Percentiles rank a stretch among this genome's conserved stretches.
Conservation (phyloP, 2,888 invertebrate species). For the Glaucopsyche alexis region DNA sequence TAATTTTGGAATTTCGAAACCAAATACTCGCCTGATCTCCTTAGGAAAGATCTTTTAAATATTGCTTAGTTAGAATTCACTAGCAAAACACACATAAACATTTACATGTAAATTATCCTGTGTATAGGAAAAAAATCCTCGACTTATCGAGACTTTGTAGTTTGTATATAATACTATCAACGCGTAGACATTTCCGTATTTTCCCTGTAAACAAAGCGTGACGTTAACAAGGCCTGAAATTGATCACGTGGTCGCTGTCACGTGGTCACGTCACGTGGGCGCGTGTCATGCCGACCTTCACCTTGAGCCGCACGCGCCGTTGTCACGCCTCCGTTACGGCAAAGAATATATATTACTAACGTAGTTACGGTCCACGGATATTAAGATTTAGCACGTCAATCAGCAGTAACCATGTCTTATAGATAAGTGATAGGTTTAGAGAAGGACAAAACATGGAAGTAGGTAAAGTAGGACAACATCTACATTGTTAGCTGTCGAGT, state of each 20-base stretch:
- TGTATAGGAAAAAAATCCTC: too few species aligned
- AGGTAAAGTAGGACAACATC: too few species aligned
- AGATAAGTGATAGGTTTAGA: neutral
- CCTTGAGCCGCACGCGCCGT: conserved; percentile 60
- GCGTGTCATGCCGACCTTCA: conserved; percentile 61
- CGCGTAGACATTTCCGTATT: neutral
- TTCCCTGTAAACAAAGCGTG: neutral
- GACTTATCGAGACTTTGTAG: too few species aligned
- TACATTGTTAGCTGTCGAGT: too few species aligned
- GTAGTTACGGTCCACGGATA: conserved; percentile 38
- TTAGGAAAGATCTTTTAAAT: too few species aligned
- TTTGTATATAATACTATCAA: neutral
- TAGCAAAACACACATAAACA: too few species aligned
- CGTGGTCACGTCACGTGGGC: conserved; percentile 44
- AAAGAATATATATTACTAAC: too few species aligned
- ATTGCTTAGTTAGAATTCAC: too few species aligned
- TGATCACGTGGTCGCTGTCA: conserved; percentile 2
- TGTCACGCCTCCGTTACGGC: conserved; percentile 59
- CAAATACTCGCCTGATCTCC: too few species aligned
- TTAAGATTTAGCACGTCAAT: conserved; percentile 21
- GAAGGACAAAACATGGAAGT: too few species aligned
- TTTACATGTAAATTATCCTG: too few species aligned
- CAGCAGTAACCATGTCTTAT: conserved; percentile 14
- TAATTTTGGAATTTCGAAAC: too few species aligned
- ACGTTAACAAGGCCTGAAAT: neutral